Evolutionary conservation across 2,888 invertebrate genomes (phyloP).

Genomic region (Podotricha telesiphe): DNA sequence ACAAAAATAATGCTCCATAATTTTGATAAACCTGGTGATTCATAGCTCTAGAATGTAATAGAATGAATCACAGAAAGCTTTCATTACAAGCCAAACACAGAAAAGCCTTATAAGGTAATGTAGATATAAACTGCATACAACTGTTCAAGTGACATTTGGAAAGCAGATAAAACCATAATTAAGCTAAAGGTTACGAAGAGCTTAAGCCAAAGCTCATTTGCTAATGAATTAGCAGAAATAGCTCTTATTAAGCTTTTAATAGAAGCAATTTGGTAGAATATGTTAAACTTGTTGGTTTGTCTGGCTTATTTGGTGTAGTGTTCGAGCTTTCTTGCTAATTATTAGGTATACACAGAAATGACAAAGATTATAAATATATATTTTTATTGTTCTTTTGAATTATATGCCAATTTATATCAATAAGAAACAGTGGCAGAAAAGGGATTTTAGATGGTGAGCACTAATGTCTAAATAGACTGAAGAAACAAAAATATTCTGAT

Average conservation of each 20-base stretch:
- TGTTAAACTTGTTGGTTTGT: conserved; percentile 51
- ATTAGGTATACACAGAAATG: conserved; percentile 54
- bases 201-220: neutral
- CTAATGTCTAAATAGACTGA: no score
- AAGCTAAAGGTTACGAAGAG: conserved; percentile 35
- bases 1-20: no score
- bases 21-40: neutral
- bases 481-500: no score
- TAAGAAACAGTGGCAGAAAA: no score
- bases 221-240: conserved; percentile 36
- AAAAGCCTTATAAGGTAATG: conserved; percentile 3
- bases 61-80: neutral
- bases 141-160: conserved; percentile 22
- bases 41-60: neutral
- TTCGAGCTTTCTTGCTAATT: conserved; percentile 65
- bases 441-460: no score
- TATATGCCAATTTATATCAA: no score
- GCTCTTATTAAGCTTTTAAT: conserved; percentile 38
- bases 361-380: conserved; percentile 29
- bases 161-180: conserved; percentile 31
- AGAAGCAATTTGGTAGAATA: conserved; percentile 36
- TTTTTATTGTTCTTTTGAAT: no score
- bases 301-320: conserved; percentile 59
- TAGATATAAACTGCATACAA: conserved; percentile 9
- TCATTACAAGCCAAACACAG: neutral